Base-by-base conservation (phyloP, 2,888 invertebrate species). In the Leptarthrus brevirostris region DNA sequence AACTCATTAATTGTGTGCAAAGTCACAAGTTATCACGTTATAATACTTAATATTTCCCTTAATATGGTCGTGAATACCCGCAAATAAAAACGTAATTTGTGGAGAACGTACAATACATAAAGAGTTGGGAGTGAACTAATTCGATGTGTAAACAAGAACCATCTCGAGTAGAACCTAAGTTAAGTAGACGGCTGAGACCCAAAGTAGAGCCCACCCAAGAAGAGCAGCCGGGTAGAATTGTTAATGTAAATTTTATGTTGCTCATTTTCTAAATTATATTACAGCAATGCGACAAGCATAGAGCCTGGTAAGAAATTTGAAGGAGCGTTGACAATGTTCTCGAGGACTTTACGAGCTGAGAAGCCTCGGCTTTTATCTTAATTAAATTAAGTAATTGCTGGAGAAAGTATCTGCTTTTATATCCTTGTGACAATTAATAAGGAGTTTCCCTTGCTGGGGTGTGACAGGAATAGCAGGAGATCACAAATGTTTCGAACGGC, bases 221-320 rank as follows among this genome's bases (percentile, higher is more conserved):
- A 36, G 44, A 61, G 5, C 36, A 40, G 61, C 61, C 40, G 61
- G 66, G 66, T 36, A 44, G 72, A 72, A 72, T 66, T 74, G 74
- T 74, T 74, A 74, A 74, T 74, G 74, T 74, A 74, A 74, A 74
- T 74, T 74, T 74, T 74, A 74, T 74, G 74, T 74, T 54, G 64
- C 74, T 74, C 74, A 72, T 74, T 74, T 74, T 47, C 61, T 44
- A 74, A 74, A 74, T 74, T 74, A 72, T 64, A 72, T 72, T 72
- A 64, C 74, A 56, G 72, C 64, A 74, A 61, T 74, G 72, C 64
- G 72, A 54, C 72, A 66, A 66, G 66, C 53, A 58, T 22, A 24
- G 64, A 70, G 24, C 54, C 53, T n/a, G 24, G 44, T 56, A 5
- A 26, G 47, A 52, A 34, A 36, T 49, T 70, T 70, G 70, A 53